Conservation (phyloP, 2,888 invertebrate species). For the Cenopis cana region DNA sequence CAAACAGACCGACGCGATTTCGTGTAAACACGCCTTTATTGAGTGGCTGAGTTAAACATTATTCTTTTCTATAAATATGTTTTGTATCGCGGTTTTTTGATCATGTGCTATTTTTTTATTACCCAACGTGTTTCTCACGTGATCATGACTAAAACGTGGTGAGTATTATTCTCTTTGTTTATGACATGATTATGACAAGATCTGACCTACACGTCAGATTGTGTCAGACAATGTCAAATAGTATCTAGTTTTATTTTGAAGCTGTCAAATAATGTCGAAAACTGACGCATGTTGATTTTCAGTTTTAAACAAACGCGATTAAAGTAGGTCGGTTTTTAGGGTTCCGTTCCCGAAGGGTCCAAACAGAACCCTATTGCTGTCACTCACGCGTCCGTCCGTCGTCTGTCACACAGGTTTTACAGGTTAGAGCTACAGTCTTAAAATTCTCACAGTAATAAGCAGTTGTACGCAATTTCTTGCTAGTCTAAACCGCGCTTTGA, state of each 20-base stretch:
- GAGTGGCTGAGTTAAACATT: conserved; percentile 49
- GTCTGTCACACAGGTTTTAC: no score
- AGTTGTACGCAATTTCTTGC: no score
- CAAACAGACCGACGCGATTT: conserved; percentile 3
- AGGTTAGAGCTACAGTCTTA: no score
- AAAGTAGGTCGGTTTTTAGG: background rate
- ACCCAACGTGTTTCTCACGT: background rate
- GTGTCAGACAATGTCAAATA: background rate
- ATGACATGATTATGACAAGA: background rate
- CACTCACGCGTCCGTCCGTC: no score
- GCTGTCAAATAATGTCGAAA: background rate
- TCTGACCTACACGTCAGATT: background rate
- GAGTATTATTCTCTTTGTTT: no score
- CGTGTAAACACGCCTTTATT: conserved; percentile 43
- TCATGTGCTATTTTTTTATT: background rate
- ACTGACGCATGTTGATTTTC: background rate
- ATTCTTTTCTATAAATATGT: conserved; percentile 42
- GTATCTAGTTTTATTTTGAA: background rate
- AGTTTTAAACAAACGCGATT: background rate
- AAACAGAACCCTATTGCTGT: no score
- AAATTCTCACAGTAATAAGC: no score
- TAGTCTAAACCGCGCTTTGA: no score
- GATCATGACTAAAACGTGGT: no score
- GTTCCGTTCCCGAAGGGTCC: no score
- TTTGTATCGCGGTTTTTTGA: background rate